phyloP scores from a whole-genome alignment of 2,888 invertebrate species.

The Trypoxylon attenuatum region DNA sequence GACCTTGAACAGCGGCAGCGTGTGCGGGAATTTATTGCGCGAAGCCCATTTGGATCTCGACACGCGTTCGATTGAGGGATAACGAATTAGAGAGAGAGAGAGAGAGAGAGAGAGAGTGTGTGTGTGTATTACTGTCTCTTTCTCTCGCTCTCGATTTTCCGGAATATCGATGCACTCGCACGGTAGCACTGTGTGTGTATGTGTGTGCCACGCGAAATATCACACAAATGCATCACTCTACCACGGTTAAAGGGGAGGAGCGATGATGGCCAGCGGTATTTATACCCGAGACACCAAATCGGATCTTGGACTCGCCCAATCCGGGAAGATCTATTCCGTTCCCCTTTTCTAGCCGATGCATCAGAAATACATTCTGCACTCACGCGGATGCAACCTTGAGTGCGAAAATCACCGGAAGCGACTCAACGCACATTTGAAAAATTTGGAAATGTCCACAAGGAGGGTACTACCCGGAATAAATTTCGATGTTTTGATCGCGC shows the following conservation, averaged over 20 bases:
- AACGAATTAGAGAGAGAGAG: too few relatives aligned
- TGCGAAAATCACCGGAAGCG: too few relatives aligned
- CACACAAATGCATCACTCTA: too few relatives aligned
- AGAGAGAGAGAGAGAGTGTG: too few relatives aligned
- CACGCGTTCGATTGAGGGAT: background rate
- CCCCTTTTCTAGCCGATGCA: background rate
- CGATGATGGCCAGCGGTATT: background rate
- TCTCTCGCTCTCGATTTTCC: too few relatives aligned
- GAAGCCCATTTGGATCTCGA: constrained; percentile 27
- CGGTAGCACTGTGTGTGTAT: too few relatives aligned
- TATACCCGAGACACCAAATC: constrained; percentile 2
- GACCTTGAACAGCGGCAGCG: constrained; percentile 37
- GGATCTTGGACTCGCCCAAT: background rate
- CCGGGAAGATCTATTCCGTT: background rate
- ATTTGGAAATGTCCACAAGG: too few relatives aligned
- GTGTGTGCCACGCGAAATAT: too few relatives aligned
- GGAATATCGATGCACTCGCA: background rate
- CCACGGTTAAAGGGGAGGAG: background rate
- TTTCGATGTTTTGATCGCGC: too few relatives aligned
- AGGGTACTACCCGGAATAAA: too few relatives aligned
- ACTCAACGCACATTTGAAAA: too few relatives aligned
- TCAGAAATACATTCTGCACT: background rate
- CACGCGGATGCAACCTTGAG: background rate
- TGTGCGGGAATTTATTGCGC: constrained; percentile 33
- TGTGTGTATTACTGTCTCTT: too few relatives aligned